Conservation (phyloP, 2,113 vertebrate species). For the Eurystomus gularis region DNA sequence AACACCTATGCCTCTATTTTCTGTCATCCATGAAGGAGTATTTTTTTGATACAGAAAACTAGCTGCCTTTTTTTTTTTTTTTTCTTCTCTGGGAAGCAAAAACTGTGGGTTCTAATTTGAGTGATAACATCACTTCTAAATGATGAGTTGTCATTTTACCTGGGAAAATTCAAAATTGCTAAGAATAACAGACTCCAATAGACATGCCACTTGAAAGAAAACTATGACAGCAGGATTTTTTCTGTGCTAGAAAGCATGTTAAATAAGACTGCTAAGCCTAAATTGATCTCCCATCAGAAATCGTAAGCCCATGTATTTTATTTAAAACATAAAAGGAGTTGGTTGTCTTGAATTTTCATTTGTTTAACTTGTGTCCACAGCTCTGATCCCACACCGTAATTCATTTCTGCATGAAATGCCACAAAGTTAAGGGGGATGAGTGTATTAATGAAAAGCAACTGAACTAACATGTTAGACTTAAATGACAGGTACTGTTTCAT, state of each 20-base stretch:
- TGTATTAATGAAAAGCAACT: not conserved
- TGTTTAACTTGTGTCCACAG: not conserved
- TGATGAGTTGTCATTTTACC: not conserved
- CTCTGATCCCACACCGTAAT: not conserved
- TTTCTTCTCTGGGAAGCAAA: not conserved
- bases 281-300: not conserved
- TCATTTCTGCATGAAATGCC: not conserved
- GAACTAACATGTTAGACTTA: not conserved
- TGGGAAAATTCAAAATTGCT: not conserved
- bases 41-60: not conserved
- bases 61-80: not conserved
- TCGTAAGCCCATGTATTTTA: not conserved
- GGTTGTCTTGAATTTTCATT: not conserved
- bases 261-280: not conserved
- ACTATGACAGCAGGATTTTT: not conserved
- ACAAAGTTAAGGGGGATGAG: not conserved
- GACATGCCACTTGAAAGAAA: not conserved
- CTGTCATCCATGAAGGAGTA: not conserved
- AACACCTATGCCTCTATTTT: not conserved
- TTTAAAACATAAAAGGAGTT: not conserved
- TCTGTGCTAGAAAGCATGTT: not conserved
- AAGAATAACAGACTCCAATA: not conserved
- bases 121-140: not conserved
- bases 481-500: not conserved
- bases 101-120: not conserved